A percentile compares a stretch with the other conserved stretches of the same genome.
Conservation (phyloP, 2,888 invertebrate species). For the Geophilus truncorum region DNA sequence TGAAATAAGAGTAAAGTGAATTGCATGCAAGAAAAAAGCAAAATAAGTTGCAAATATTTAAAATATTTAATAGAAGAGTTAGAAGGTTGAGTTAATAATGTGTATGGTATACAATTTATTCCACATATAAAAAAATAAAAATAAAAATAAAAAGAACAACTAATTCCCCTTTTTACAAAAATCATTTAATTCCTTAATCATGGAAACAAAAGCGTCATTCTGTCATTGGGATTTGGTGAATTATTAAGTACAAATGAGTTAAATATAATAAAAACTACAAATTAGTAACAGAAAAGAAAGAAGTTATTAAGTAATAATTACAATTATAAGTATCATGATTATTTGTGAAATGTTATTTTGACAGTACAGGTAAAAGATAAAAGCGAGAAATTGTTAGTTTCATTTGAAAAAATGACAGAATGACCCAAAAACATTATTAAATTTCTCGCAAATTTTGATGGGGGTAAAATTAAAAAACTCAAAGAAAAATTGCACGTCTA, state of each 20-base stretch:
- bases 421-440: background rate
- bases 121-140: too few relatives aligned
- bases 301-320: too few relatives aligned
- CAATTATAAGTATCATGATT: too few relatives aligned
- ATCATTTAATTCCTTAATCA: background rate
- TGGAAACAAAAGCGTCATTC: background rate
- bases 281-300: background rate
- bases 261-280: background rate
- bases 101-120: background rate
- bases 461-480: background rate
- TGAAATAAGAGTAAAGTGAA: background rate
- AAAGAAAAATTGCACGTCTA: background rate
- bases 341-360: background rate
- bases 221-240: background rate
- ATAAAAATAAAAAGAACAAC: background rate
- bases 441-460: background rate
- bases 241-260: background rate
- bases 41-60: background rate
- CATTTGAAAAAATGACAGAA: background rate
- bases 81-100: too few relatives aligned
- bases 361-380: too few relatives aligned
- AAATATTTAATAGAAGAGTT: too few relatives aligned
- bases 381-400: too few relatives aligned
- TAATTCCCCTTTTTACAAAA: background rate
- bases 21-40: background rate